Conservation (phyloP, 92 coral and sea anemone species). For the Desmophyllum pertusum region DNA sequence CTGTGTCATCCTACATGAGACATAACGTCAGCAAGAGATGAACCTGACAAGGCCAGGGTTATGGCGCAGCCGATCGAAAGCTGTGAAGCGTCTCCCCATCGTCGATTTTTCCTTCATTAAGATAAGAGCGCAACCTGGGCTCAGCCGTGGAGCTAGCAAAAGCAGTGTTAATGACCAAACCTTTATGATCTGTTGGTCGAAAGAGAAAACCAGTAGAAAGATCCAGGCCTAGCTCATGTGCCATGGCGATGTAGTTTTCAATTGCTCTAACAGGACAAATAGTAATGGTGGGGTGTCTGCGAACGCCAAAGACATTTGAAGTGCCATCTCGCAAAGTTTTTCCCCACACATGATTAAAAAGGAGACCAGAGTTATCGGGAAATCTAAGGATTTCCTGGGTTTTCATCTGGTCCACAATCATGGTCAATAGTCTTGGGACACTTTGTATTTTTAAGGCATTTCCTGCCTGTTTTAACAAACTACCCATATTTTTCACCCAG, state of each 20-base stretch:
- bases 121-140: slow-evolving; percentile 40
- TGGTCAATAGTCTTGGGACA: no score
- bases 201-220: slow-evolving; percentile 56
- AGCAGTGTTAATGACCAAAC: slow-evolving; percentile 53
- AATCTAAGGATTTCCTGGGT: slow-evolving; percentile 54
- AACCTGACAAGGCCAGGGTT: slow-evolving; percentile 59
- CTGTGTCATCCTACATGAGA: slow-evolving; percentile 50
- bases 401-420: no score
- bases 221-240: slow-evolving; percentile 43
- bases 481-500: no score
- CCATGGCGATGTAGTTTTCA: slow-evolving; percentile 53
- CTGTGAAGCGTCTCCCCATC: slow-evolving; percentile 65
- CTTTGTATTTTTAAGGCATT: no score
- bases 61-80: slow-evolving; percentile 60
- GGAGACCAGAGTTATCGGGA: slow-evolving; percentile 53
- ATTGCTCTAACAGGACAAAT: slow-evolving; percentile 59
- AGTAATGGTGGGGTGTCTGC: slow-evolving; percentile 51
- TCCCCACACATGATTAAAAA: no score
- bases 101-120: slow-evolving; percentile 42
- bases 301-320: slow-evolving; percentile 60
- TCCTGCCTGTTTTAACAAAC: no score
- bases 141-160: slow-evolving; percentile 53
- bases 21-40: slow-evolving; percentile 53
- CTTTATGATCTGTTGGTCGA: slow-evolving; percentile 44
- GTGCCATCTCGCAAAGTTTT: slow-evolving; percentile 62